Conservation (phyloP, 2,113 vertebrate genomes). For the Actenoides hombroni region DNA sequence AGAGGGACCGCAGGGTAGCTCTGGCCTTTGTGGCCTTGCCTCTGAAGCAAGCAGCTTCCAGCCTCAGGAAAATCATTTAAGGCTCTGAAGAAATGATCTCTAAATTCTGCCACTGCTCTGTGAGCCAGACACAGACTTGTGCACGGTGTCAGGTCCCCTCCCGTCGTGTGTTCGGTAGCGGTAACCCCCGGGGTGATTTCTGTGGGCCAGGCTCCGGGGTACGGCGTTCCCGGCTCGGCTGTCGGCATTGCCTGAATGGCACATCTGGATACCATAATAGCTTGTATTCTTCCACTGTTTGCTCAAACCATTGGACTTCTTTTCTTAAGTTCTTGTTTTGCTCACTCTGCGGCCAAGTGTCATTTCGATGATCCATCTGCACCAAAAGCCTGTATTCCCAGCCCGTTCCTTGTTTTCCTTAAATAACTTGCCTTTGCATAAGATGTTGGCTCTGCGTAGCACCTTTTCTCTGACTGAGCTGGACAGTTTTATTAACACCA, state of each 20-base stretch:
- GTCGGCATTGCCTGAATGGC: neutral
- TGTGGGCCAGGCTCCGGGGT: neutral
- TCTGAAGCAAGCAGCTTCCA: neutral
- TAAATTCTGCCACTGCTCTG: neutral
- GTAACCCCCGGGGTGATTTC: neutral
- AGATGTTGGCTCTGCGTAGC: slow-evolving; percentile 4
- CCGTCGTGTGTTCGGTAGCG: accelerated
- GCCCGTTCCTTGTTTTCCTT: slow-evolving; percentile 14
- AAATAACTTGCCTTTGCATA: slow-evolving; percentile 45
- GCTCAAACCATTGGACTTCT: neutral
- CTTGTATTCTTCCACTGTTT: slow-evolving; percentile 6
- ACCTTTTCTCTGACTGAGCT: neutral
- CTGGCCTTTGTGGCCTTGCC: neutral
- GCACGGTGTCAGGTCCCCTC: neutral
- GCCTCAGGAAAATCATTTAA: neutral
- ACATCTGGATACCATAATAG: slow-evolving; percentile 26
- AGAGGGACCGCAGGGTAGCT: neutral
- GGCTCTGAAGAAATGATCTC: neutral
- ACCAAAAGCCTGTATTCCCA: neutral
- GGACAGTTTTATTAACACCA: neutral
- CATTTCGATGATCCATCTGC: neutral
- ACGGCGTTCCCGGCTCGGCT: neutral
- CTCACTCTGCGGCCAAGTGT: neutral
- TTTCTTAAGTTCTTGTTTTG: slow-evolving; percentile 11
- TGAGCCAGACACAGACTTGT: neutral